Evolutionary conservation across 1,140 invertebrate genomes (phyloP), one percentile per base, ranked within the genome.

Genomic region (Danaus melanippus): DNA sequence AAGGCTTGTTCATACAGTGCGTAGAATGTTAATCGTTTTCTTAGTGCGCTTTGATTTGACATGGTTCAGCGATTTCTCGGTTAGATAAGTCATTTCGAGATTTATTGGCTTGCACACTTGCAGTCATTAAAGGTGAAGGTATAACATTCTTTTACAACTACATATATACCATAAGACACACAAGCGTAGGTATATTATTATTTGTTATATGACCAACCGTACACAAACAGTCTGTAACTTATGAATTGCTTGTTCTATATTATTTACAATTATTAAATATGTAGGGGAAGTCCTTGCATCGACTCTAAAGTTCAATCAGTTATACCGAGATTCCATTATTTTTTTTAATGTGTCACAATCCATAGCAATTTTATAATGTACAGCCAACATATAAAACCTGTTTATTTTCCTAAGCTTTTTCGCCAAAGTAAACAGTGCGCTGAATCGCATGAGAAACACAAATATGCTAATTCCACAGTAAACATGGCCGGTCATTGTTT

Each of bases 401-500:
- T 55, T 46, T 60, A 60, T 60, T 60, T 60, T 60, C 58, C 53
- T 60, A 60, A 60, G 58, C 58, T 52, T 55, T 15, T 60, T 54
- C 58, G 58, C 58, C 58, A 60, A 56, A 49, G 53, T 45, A 55
- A 60, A 60, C 53, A 60, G 12, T 50, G 32, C 47, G 53, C 48
- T 39, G 52, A 48, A 46, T 55, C 66, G 61, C 67, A 72, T 74
- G 75, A 67, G 72, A 78, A 78, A 67, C 63, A 67, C 71, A 75
- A 78, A 77, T 64, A 78, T 53, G 66, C 64, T 75, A 74, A 78
- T 71, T 72, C 66, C 49, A 66, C 51, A 51, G 54, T 62, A 70
- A 78, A 78, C 65, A 71, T 69, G 52, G 52, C 42, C 59, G 65
- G 41, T 60, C 65, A 75, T 77, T 75, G 74, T 75, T 77, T 71